Base-by-base conservation (phyloP, 2,888 invertebrate genomes). In the Barypeithes pellucidus region DNA sequence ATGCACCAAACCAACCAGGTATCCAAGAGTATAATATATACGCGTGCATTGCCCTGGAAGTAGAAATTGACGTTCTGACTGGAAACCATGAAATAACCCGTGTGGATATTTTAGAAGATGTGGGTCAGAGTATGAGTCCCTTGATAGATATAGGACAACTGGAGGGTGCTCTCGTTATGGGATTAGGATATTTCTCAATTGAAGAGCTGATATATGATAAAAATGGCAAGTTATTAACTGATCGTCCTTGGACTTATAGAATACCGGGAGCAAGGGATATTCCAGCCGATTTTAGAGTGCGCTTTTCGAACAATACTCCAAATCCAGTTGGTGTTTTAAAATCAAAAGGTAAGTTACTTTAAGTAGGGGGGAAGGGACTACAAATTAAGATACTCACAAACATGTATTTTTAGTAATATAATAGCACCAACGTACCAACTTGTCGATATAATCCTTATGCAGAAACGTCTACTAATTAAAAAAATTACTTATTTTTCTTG, bases 241-340 rank as follows among this genome's bases (percentile, higher is more conserved):
- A 92, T 79, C 89, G 94, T 62, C 95, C 95, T 1, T 96, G 95
- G 95, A 93, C 89, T 60, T 94, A 94, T 80, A 93, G 93, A 79
- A 90, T 91, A 2, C 94, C 94, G 0, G 93, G 93, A 0, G 89
- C 90, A 0, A 94, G 93, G 81, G 94, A 94, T 78, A 93, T 94
- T 79, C 94, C 94, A 0, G 89, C 91, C 14, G 93, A 94, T 83
- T 91, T 94, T 77, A 89, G 93, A 75, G 87, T 94, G 3, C 90
- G 91, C 76, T 89, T 95, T 75, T 86, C 90, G 39, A 89, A 91
- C 77, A 91, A 93, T 80, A 88, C 90, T 24, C 86, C 88, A 11
- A 94, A 94, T 83, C 88, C 89, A 0, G 81, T 86, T 8, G 93
- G 94, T 14, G 90, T 94, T 9, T 86, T 94, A 76, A 88, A 93